Evolutionary conservation across 2,888 invertebrate genomes (phyloP).

Genomic region (Pseudococcus longispinus): DNA sequence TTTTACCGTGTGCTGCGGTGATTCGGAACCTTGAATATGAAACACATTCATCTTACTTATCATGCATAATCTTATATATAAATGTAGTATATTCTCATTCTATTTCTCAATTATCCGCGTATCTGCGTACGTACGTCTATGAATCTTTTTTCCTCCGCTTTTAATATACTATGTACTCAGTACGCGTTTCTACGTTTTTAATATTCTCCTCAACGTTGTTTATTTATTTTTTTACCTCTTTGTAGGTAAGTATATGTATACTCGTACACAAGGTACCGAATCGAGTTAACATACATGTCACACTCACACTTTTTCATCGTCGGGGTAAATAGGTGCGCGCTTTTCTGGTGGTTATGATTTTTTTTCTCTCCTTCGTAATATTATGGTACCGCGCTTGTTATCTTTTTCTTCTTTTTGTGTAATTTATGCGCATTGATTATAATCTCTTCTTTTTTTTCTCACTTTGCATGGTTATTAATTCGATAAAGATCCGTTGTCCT

Average conservation of each 20-base stretch:
- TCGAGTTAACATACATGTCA: slow-evolving; percentile 22
- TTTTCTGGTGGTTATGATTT: neutral
- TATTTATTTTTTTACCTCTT: neutral
- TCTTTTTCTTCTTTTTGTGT: neutral
- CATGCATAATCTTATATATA: slow-evolving; percentile 35
- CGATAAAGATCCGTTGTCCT: slow-evolving; percentile 26
- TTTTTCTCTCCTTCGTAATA: neutral
- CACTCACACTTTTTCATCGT: slow-evolving; percentile 11
- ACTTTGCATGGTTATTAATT: neutral
- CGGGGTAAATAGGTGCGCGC: neutral
- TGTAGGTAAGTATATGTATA: too few species aligned
- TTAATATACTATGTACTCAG: neutral
- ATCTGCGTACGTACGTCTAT: neutral
- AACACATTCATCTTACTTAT: slow-evolving; percentile 54
- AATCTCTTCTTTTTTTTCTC: neutral
- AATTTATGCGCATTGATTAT: slow-evolving; percentile 32
- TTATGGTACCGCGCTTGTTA: neutral
- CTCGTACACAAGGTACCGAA: neutral
- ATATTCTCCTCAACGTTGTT: neutral
- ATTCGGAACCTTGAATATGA: slow-evolving; percentile 53
- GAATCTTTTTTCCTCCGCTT: too few species aligned
- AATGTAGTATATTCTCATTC: neutral
- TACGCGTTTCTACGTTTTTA: slow-evolving; percentile 41
- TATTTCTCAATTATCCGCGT: slow-evolving; percentile 47
- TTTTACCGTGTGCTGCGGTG: slow-evolving; percentile 41